A percentile compares a stretch with the other conserved stretches of the same genome.
phyloP scores from a whole-genome alignment of 2,113 vertebrate genomes.

The Dermatemys mawii region DNA sequence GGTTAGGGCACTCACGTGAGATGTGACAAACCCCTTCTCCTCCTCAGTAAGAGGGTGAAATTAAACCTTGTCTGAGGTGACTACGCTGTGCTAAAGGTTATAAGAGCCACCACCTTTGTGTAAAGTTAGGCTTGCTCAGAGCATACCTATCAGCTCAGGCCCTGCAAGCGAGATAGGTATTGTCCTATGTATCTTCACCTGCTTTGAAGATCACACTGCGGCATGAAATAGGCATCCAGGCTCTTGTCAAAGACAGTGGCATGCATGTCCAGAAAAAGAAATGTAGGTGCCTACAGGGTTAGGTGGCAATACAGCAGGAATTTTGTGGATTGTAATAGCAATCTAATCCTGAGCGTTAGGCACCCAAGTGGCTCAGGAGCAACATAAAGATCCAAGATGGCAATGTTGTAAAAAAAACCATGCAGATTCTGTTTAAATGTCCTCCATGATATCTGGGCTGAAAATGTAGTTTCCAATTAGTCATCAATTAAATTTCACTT shows the following conservation, averaged over 20 bases:
- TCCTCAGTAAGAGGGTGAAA: background rate
- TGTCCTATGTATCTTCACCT: background rate
- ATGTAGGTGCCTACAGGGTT: too few species aligned
- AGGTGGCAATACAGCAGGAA: background rate
- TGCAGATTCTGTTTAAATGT: conserved; percentile 22
- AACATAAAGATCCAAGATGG: background rate
- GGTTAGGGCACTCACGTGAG: background rate
- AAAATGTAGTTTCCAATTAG: background rate
- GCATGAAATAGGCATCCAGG: background rate
- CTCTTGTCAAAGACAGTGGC: background rate
- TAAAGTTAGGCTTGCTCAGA: background rate
- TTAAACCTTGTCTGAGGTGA: background rate
- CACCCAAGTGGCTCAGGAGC: background rate
- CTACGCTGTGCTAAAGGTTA: background rate
- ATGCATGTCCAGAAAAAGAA: too few species aligned
- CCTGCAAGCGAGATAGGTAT: background rate
- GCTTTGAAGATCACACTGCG: background rate
- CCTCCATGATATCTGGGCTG: background rate
- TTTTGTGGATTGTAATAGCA: background rate
- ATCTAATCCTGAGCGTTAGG: background rate
- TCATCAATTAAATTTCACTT: background rate
- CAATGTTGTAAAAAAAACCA: background rate
- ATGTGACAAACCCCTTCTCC: background rate
- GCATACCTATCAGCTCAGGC: background rate
- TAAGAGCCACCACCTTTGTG: background rate